Evolutionary conservation across 2,888 invertebrate species (phyloP).

Genomic region (Hirtodrosophila alboralis): DNA sequence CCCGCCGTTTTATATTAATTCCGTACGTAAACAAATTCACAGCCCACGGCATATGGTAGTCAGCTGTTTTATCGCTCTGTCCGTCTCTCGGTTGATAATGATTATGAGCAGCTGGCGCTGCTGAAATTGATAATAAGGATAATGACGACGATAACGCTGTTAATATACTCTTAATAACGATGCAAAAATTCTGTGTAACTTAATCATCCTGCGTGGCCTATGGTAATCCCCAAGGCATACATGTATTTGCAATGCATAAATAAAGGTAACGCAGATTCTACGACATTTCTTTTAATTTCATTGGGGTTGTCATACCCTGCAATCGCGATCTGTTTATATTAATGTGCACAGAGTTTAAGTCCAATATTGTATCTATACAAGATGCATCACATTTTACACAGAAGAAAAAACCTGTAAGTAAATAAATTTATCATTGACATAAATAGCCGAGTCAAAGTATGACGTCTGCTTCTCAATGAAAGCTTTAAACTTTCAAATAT

Average conservation of each 20-base stretch:
- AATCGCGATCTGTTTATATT: no score
- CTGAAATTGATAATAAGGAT: slow-evolving; percentile 21
- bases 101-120: slow-evolving; percentile 39
- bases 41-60: slow-evolving; percentile 45
- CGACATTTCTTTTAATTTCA: slow-evolving; percentile 24
- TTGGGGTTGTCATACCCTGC: no score
- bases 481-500: no score
- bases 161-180: slow-evolving; percentile 7
- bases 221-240: slow-evolving; percentile 1
- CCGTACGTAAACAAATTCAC: slow-evolving; percentile 62
- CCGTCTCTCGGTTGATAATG: slow-evolving; percentile 35
- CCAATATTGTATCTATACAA: no score
- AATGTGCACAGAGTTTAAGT: no score
- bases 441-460: no score
- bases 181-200: slow-evolving; percentile 10
- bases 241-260: slow-evolving; percentile 28
- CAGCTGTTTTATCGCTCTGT: slow-evolving; percentile 12
- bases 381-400: no score
- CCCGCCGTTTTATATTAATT: slow-evolving; percentile 37
- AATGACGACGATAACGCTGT: slow-evolving; percentile 19
- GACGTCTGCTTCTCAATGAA: no score
- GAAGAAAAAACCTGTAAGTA: no score
- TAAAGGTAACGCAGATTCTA: slow-evolving; percentile 13
- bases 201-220: slow-evolving; percentile 1
- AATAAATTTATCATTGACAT: no score